Conservation (phyloP, 2,888 invertebrate genomes). For the Ditula angustiorana region DNA sequence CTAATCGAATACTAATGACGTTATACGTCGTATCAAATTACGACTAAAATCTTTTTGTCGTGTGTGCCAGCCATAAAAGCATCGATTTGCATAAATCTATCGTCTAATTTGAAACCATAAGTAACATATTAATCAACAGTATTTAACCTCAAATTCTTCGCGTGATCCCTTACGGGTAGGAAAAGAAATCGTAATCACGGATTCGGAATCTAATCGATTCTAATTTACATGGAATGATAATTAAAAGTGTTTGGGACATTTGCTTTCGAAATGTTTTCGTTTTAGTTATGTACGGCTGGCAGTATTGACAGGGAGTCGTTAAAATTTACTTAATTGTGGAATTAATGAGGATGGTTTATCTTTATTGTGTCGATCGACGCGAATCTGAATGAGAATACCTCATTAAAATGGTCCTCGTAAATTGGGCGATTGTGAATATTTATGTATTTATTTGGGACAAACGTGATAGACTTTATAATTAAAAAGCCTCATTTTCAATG, state of each 20-base stretch:
- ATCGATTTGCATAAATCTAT: conserved; percentile 73
- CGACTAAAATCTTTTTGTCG: conserved; percentile 67
- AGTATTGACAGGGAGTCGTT: conserved; percentile 50
- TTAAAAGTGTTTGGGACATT: conserved; percentile 61
- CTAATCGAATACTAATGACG: conserved; percentile 74
- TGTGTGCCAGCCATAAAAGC: conserved; percentile 73
- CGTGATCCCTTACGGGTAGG: conserved; percentile 55
- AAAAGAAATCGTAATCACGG: conserved; percentile 32
- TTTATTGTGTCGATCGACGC: conserved; percentile 54
- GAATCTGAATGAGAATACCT: conserved; percentile 49
- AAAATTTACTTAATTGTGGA: conserved; percentile 53
- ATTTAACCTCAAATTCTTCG: conserved; percentile 64
- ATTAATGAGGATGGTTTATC: conserved; percentile 58
- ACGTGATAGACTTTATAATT: conserved; percentile 35
- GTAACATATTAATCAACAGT: conserved; percentile 75
- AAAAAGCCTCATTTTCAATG: conserved; percentile 27
- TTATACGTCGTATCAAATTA: conserved; percentile 59
- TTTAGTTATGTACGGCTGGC: conserved; percentile 47
- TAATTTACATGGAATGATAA: conserved; percentile 71
- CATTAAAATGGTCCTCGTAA: conserved; percentile 47
- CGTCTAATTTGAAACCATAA: conserved; percentile 68
- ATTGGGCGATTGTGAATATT: conserved; percentile 38
- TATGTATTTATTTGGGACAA: conserved; percentile 37
- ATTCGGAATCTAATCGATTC: conserved; percentile 53
- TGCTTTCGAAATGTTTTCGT: conserved; percentile 56